Evolutionary conservation across 2,797 vertebrate species (phyloP), one percentile per base, ranked within the genome.

Genomic region (Triplophysa bombifrons): DNA sequence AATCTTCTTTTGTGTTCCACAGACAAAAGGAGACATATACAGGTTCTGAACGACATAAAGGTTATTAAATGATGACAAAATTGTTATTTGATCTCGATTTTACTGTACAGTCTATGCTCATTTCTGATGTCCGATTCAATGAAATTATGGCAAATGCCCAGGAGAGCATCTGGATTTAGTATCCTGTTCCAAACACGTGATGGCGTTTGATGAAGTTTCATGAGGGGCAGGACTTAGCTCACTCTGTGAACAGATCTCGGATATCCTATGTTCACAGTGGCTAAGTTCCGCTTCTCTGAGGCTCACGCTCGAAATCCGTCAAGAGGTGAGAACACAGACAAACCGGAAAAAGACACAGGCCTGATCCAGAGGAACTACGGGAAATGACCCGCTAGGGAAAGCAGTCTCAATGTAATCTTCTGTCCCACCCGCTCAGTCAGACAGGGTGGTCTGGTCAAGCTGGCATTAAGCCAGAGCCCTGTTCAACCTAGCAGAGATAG

Each of bases 221-320:
- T 84, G 83, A 94, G 93, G 92, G 86, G 90, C 91, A 95, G 94
- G 94, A 91, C 94, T 95, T 95, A 90, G 94, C 92, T 94, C 83
- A 87, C 91, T 94, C 88, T 85, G 94, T 95, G 94, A 95, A 94
- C 94, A 95, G 93, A 92, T 91, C 89, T 90, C 86, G 91, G 78
- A 89, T 89, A 90, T 78, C 86, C 88, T 85, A 85, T 95, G 94
- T 95, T 95, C 94, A 95, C 94, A 95, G 94, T 95, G 94, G 94
- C 94, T 95, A 95, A 95, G 94, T 95, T 95, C 94, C 94, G 94
- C 94, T 89, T 89, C 92, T 94, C 90, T 83, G 93, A 91, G 92
- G 88, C 86, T 53, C 51, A 46, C n/a, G 50, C 83, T 69, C 74
- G 41, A 81, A 77, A 83, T 61, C 48, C 46, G 44, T 34, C 53